A percentile compares a stretch with the other conserved stretches of the same genome.
Conservation (phyloP, 2,888 invertebrate species). For the Epirrhoe alternata region DNA sequence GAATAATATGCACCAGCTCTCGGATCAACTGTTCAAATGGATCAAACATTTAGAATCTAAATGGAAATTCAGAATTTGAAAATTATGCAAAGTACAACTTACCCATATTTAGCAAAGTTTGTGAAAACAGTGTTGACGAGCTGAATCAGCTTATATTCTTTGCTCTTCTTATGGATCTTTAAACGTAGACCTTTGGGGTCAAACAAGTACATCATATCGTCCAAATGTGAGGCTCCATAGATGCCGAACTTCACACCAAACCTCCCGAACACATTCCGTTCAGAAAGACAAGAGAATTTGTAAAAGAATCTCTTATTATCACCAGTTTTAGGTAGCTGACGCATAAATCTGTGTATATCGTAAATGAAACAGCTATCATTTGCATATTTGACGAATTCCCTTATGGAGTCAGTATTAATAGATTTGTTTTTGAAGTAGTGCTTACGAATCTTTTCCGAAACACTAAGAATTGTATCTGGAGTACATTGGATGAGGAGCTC, state of each 20-base stretch:
- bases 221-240: slow-evolving; percentile 55
- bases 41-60: too few species aligned
- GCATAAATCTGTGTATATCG: slow-evolving; percentile 47
- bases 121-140: slow-evolving; percentile 54
- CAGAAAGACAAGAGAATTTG: slow-evolving; percentile 52
- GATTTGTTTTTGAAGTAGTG: slow-evolving; percentile 48
- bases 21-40: too few species aligned
- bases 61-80: too few species aligned
- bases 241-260: slow-evolving; percentile 48
- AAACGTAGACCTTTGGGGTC: slow-evolving; percentile 46
- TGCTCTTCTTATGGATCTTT: slow-evolving; percentile 48
- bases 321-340: slow-evolving; percentile 36
- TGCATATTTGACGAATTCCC: slow-evolving; percentile 44
- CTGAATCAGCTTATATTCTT: slow-evolving; percentile 56
- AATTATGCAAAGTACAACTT: slow-evolving; percentile 37
- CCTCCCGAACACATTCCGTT: slow-evolving; percentile 52
- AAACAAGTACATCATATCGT: slow-evolving; percentile 58
- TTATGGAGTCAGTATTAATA: slow-evolving; percentile 42
- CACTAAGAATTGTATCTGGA: slow-evolving; percentile 42
- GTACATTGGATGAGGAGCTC: slow-evolving; percentile 45
- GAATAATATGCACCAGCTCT: too few species aligned
- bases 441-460: slow-evolving; percentile 45
- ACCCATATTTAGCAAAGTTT: slow-evolving; percentile 70
- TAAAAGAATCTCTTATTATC: slow-evolving; percentile 51
- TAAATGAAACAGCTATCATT: slow-evolving; percentile 45